Base-by-base conservation (phyloP, 1,140 invertebrate genomes). In the Drosophila saltans region DNA sequence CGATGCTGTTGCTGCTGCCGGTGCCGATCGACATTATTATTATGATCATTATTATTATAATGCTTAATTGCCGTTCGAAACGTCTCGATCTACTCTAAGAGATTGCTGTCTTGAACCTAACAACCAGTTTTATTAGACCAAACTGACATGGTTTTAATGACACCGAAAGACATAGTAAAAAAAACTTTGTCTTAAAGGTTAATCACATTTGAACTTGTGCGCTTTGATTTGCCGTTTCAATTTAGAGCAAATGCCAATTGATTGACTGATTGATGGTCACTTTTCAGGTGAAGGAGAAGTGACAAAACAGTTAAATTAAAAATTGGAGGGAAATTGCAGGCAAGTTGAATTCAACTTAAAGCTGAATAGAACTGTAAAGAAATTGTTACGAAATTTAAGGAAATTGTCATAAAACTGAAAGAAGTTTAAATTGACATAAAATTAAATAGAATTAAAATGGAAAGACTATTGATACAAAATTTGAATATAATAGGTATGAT, bases 201-300 rank as follows among this genome's bases (percentile, higher is more conserved):
- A 88, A 89, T 88, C 84, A 88, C 83, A 83, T 89, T 88, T 88
- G 83, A 88, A 88, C 83, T 88, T 41, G 57, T 62, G 60, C 10
- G 16, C 26, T 41, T 65, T 33, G n/a, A 76, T 52, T n/a, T 30
- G 59, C 69, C 55, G 61, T 21, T 26, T 62, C 66, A 61, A 69
- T 69, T 67, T 76, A 33, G 74, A 76, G 74, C 73, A 69, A 36
- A 48, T 66, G 10, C 28, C 48, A n/a, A 55, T 16, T 11, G 52
- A 62, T 52, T 55, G 39, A 68, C 58, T 72, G 62, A 60, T 10
- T 45, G 57, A 43, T 52, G 41, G 59, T 3, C 57, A 61, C 28
- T 40, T 21, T 59, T 33, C 3, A 59, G 57, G 57, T 59, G n/a
- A 59, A 59, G 57, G 57, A n/a, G 16, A 59, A 36, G 36, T 36